Evolutionary conservation across 2,113 vertebrate genomes (phyloP), one percentile per base, ranked within the genome.

Genomic region (Octodon degus): DNA sequence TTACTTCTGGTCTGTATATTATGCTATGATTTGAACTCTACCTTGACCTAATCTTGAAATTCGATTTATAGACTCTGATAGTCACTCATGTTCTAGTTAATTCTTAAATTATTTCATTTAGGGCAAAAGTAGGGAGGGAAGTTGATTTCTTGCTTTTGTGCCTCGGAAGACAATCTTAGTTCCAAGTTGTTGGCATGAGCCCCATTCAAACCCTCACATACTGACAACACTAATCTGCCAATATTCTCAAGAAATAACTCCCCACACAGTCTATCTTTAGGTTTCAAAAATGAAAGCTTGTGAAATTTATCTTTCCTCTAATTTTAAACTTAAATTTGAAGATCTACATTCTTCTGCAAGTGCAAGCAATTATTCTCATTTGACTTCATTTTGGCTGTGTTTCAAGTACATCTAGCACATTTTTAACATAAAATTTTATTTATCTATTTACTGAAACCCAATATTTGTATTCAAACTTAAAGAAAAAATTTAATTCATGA

Each of bases 241-340:
- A 94, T 88, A 89, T 81, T 84, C 86, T 96, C 74, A 94, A 96
- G 87, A 97, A 94, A 94, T 89, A 88, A 67, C 91, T 92, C 93
- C 96, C 93, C 95, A 96, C 94, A 90, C 84, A 95, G 63, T 86
- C 89, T 96, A 94, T 93, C 89, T 97, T 97, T 95, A 97, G 90
- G 80, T 43, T 34, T 90, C 92, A 92, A 91, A 79, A 96, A 91
- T 81, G 95, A 95, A 97, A 87, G 25, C 89, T 91, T 89, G 67
- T 94, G 91, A 97, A 96, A 96, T 62, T 93, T 93, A 96, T 91
- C 68, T 95, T 94, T 87, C 37, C 30, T 96, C 83, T 93, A 94
- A 94, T 97, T 97, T 96, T 91, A 96, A 96, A 93, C 83, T 96
- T 88, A 95, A 87, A 92, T 86, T 88, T 84, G 84, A 94, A 95